Conservation (phyloP, 2,888 invertebrate genomes). For the Eupithecia centaureata region DNA sequence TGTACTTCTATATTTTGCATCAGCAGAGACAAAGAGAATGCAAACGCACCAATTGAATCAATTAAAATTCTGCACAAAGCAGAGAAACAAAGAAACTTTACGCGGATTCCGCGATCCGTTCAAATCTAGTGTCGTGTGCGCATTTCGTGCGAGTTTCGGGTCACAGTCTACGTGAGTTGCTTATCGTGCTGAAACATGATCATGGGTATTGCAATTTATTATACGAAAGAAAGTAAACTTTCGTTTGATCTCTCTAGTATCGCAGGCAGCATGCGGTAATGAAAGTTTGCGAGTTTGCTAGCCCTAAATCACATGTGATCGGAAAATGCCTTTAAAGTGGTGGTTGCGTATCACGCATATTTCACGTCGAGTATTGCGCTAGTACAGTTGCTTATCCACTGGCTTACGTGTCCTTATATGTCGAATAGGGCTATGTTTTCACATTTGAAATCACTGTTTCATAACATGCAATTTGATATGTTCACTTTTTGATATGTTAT, state of each 20-base stretch:
- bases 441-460: slow-evolving; percentile 21
- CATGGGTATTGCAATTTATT: slow-evolving; percentile 53
- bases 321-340: slow-evolving; percentile 56
- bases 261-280: slow-evolving; percentile 60
- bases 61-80: slow-evolving; percentile 48
- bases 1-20: slow-evolving; percentile 18
- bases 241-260: slow-evolving; percentile 52
- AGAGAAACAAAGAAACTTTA: slow-evolving; percentile 63
- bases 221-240: slow-evolving; percentile 61
- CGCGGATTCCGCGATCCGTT: slow-evolving; percentile 60
- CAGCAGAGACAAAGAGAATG: slow-evolving; percentile 28
- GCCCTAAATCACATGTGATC: slow-evolving; percentile 54
- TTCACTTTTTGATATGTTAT: no score
- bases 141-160: slow-evolving; percentile 56
- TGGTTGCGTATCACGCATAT: slow-evolving; percentile 51
- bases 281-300: slow-evolving; percentile 52
- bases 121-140: slow-evolving; percentile 53
- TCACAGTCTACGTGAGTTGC: slow-evolving; percentile 66
- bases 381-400: slow-evolving; percentile 41
- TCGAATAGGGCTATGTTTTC: slow-evolving; percentile 42
- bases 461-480: slow-evolving; percentile 17
- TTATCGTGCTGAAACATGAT: slow-evolving; percentile 57
- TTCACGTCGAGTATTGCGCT: slow-evolving; percentile 50
- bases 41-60: slow-evolving; percentile 16
- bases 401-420: slow-evolving; percentile 55